A percentile compares a stretch with the other conserved stretches of the same genome.
Conservation (phyloP, 1,140 invertebrate genomes). For the Drosophila sechellia region DNA sequence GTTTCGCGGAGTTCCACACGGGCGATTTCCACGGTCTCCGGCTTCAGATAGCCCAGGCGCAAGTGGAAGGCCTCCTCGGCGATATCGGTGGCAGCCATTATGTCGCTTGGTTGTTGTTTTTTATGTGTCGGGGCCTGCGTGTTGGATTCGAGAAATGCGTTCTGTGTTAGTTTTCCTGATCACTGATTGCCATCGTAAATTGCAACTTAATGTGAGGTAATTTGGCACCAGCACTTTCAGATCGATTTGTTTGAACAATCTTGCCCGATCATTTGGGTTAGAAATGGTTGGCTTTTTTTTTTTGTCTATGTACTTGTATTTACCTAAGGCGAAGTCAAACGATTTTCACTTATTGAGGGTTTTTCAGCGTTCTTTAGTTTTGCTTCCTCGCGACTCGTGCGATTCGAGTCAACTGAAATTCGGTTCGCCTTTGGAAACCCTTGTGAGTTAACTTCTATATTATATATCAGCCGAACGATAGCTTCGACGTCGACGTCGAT, state of each 20-base stretch:
- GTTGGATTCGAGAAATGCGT: conserved; percentile 57
- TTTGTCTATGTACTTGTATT: conserved; percentile 22
- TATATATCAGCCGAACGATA: conserved; percentile 41
- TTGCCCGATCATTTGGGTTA: conserved; percentile 19
- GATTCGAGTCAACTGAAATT: conserved; percentile 78
- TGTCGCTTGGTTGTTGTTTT: conserved; percentile 14
- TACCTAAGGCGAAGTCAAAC: conserved; percentile 50
- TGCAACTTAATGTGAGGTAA: conserved; percentile 28
- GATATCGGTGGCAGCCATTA: conserved; percentile 58
- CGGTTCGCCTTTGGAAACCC: conserved; percentile 73
- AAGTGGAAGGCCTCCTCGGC: conserved; percentile 80
- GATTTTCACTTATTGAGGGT: conserved; percentile 22
- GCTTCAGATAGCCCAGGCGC: conserved; percentile 70
- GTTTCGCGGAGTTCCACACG: conserved; percentile 89
- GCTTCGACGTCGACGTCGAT: conserved; percentile 28
- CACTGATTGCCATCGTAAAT: conserved; percentile 35
- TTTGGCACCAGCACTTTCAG: conserved; percentile 30
- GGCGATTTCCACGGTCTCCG: conserved; percentile 86
- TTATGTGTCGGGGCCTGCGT: conserved; percentile 52
- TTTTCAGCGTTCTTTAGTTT: conserved; percentile 49
- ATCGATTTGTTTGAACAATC: conserved; percentile 40
- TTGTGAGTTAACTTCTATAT: conserved; percentile 77
- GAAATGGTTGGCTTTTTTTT: conserved; percentile 8
- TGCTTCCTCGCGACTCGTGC: conserved; percentile 74
- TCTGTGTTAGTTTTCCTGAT: conserved; percentile 39